These are phyloP conservation scores for Leucophenga varia DNA, from an alignment of 1,140 invertebrate species.

Conservation along the genomic window DNA sequence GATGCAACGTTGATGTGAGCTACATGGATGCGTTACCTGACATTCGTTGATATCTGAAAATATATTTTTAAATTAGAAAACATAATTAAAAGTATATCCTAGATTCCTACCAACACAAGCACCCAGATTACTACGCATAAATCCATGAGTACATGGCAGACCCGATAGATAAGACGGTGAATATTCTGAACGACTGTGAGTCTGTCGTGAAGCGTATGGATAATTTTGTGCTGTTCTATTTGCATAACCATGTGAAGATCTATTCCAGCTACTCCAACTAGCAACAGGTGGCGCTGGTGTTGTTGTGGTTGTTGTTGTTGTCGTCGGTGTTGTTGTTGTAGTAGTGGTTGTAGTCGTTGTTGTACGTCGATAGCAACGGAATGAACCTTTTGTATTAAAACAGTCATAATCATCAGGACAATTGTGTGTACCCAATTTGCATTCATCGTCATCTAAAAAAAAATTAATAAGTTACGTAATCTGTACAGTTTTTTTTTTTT, in stretches of 20 bases:
- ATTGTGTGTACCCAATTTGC: constrained; percentile 75
- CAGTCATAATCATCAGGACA: constrained; percentile 81
- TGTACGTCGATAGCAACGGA: constrained; percentile 39
- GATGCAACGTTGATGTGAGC: constrained; percentile 58
- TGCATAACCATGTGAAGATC: too few species aligned
- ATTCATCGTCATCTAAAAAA: constrained; percentile 87
- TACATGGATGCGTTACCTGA: constrained; percentile 49
- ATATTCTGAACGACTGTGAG: constrained; percentile 11
- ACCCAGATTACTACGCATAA: constrained; percentile 38
- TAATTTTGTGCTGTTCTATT: constrained; percentile 4
- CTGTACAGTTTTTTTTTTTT: too few species aligned
- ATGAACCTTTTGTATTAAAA: constrained; percentile 68
- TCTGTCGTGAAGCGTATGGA: constrained; percentile 6
- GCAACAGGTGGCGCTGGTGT: neutral
- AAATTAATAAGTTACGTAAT: neutral
- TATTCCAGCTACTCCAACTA: too few species aligned
- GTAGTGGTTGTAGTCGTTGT: constrained; percentile 28
- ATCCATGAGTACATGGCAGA: constrained; percentile 33
- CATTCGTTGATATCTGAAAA: constrained; percentile 59
- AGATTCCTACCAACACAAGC: constrained; percentile 47
- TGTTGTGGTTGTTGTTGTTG: constrained; percentile 6
- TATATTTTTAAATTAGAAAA: too few species aligned
- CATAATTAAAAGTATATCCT: too few species aligned
- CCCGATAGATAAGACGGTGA: neutral
- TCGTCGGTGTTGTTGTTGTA: constrained; percentile 24